phyloP scores from a whole-genome alignment of 2,113 vertebrate genomes.

The Pampusana beccarii region DNA sequence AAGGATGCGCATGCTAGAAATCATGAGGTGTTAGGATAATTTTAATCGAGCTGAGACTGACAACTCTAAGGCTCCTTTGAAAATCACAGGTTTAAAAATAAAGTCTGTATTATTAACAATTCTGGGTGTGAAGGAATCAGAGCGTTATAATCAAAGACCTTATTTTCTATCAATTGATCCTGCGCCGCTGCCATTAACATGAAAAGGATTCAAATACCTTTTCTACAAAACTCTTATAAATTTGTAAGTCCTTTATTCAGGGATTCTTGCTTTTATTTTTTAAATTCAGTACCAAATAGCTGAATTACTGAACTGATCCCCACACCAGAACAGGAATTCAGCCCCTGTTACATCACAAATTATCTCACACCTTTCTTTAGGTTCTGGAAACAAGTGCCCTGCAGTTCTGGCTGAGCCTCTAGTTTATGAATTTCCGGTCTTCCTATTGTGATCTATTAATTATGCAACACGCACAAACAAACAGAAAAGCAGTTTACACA shows the following conservation, averaged over 20 bases:
- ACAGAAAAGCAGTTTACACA: neutral
- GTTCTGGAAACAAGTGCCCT: neutral
- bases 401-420: neutral
- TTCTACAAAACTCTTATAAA: neutral
- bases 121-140: neutral
- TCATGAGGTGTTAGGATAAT: neutral
- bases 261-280: neutral
- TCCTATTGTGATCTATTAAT: neutral
- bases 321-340: neutral
- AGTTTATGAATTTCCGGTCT: neutral
- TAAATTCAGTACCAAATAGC: neutral
- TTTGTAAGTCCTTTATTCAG: neutral
- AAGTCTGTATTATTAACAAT: neutral
- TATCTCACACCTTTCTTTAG: neutral
- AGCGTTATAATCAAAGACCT: neutral
- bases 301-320: neutral
- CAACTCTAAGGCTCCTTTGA: conserved; percentile 9
- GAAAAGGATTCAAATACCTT: neutral
- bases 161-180: neutral
- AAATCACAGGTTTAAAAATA: neutral
- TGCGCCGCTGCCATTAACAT: neutral
- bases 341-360: neutral
- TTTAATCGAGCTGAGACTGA: conserved; percentile 35
- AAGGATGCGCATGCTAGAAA: neutral
- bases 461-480: neutral